Evolutionary conservation across 2,888 invertebrate species (phyloP), one percentile per base, ranked within the genome.

Genomic region (Machimus rusticus): DNA sequence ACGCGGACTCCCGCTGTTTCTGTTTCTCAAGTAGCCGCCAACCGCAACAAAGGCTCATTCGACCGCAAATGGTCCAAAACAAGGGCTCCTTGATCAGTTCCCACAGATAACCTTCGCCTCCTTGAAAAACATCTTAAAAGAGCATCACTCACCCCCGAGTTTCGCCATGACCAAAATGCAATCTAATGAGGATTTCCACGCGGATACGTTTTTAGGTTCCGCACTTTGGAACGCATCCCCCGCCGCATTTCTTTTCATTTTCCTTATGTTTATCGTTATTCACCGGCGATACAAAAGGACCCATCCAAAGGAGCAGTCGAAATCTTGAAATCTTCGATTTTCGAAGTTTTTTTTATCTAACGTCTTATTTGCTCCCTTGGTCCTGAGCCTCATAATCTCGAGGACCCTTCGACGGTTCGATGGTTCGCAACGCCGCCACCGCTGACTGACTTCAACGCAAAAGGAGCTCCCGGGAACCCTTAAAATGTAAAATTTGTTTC

Each of bases 391-490:
- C 74, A 81, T 81, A 84, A 84, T 84, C 66, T 84, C 34, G 34
- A 66, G 46, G 16, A 85, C 74, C 74, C 74, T 85, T 57, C 34
- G 31, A 39, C 39, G 43, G 79, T 84, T 66, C 43, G 66, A 23
- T 85, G 85, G 46, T 74, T 66, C 66, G n/a, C 31, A 55, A 31
- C 12, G 5, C 23, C 28, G 12, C 19, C 28, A 23, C 28, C 66
- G 66, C 66, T 66, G 8, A 28, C 66, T 66, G 66, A 66, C 66
- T 66, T 66, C 51, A 1, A 51, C 51, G 51, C n/a, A 12, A 79
- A 34, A 39, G 55, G 91, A 91, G 92, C 92, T 92, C 90, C 90
- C 89, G 89, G 89, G 87, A 39, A 86, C 51, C 86, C 78, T 37
- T 78, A 86, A 57, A 86, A 79, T 66, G 31, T 86, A 86, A 79